These are phyloP conservation scores for Chelonus insularis DNA, from an alignment of 1,140 invertebrate genomes.

Conservation along the genomic window DNA sequence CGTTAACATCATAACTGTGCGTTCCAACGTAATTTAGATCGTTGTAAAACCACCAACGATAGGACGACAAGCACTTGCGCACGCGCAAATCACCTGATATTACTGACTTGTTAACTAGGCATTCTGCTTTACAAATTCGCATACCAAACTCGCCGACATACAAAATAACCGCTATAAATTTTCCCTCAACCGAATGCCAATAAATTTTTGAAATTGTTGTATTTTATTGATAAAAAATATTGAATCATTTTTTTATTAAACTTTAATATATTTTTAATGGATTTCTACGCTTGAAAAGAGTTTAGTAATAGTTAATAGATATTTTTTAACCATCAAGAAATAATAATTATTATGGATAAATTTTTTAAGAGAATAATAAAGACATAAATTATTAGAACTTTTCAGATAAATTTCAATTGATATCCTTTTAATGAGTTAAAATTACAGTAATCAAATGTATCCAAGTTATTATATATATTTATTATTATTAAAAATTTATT, in stretches of 20 bases:
- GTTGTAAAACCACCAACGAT: slow-evolving; percentile 48
- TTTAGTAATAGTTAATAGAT: too few relatives aligned
- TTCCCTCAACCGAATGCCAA: slow-evolving; percentile 49
- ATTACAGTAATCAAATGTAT: too few relatives aligned
- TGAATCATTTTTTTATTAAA: background rate
- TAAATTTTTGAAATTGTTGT: slow-evolving; percentile 31
- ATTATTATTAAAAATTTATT: too few relatives aligned
- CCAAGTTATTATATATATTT: too few relatives aligned
- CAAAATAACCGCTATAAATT: slow-evolving; percentile 47
- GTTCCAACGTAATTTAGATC: slow-evolving; percentile 50
- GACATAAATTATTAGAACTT: too few relatives aligned
- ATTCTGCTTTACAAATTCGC: slow-evolving; percentile 55
- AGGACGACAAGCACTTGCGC: slow-evolving; percentile 19
- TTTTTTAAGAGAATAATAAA: too few relatives aligned
- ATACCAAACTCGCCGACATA: slow-evolving; percentile 36
- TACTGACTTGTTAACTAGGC: slow-evolving; percentile 53
- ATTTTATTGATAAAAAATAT: background rate
- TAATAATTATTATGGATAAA: too few relatives aligned
- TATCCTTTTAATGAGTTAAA: too few relatives aligned
- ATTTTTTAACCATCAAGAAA: too few relatives aligned
- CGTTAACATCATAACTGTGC: slow-evolving; percentile 52
- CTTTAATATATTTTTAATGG: too few relatives aligned
- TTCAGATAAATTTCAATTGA: too few relatives aligned
- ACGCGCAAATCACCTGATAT: slow-evolving; percentile 28
- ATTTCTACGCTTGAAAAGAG: too few relatives aligned